These are phyloP conservation scores for Drosophila subpulchrella DNA, from an alignment of 1,140 invertebrate species.

Conservation along the genomic window DNA sequence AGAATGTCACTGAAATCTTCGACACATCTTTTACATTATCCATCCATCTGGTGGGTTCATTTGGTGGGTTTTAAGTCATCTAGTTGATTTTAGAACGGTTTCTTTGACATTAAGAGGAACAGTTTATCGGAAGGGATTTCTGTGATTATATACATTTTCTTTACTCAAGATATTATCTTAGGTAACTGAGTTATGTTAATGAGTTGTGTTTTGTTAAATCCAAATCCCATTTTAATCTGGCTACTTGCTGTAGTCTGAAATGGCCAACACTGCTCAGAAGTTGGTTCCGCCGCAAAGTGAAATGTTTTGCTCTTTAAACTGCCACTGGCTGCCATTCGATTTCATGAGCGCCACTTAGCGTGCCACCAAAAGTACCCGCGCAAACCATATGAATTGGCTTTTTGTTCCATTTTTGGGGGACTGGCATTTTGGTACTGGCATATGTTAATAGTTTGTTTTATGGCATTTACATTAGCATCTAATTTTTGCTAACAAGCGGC, in stretches of 20 bases:
- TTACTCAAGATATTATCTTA: too few species aligned
- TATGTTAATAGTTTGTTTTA: conserved; percentile 82
- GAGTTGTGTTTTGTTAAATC: too few species aligned
- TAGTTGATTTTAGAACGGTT: too few species aligned
- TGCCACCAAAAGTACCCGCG: conserved; percentile 41
- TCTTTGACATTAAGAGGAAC: too few species aligned
- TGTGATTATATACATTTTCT: too few species aligned
- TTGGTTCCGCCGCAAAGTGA: conserved; percentile 46
- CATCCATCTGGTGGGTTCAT: too few species aligned
- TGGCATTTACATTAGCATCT: conserved; percentile 82
- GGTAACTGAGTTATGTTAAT: too few species aligned
- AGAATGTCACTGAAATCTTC: too few species aligned
- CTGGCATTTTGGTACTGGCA: conserved; percentile 21
- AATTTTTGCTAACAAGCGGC: conserved; percentile 76
- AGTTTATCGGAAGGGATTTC: too few species aligned
- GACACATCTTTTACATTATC: too few species aligned
- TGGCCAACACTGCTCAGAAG: conserved; percentile 5
- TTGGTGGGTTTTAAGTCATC: too few species aligned
- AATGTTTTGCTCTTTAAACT: conserved; percentile 78
- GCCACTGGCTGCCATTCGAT: conserved; percentile 63
- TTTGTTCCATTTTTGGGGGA: conserved; percentile 57
- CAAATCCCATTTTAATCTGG: not conserved
- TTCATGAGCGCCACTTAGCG: conserved; percentile 78
- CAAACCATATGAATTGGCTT: conserved; percentile 68
- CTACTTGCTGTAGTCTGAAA: conserved; percentile 10